Evolutionary conservation across 2,113 vertebrate genomes (phyloP).

Genomic region (Delphinus delphis): DNA sequence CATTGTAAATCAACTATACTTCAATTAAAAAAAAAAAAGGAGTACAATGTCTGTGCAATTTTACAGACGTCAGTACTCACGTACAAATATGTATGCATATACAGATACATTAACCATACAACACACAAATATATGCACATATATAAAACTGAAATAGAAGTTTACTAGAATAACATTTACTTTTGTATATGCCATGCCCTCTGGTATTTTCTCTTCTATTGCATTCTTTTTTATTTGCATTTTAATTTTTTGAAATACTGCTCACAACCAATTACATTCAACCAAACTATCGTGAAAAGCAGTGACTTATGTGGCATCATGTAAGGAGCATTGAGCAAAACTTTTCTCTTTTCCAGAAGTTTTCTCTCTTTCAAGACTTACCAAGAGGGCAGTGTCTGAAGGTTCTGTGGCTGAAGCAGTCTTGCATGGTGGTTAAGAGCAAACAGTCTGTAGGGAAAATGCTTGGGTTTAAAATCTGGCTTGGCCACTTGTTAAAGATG

Average conservation of each 20-base stretch:
- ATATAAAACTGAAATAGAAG: not conserved
- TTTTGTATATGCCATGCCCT: not conserved
- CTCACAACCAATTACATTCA: too few relatives aligned
- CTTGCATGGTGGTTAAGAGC: not conserved
- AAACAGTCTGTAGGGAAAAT: not conserved
- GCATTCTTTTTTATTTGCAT: not conserved
- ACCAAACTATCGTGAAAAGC: slow-evolving; percentile 25
- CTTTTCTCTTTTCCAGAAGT: not conserved
- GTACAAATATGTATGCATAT: not conserved
- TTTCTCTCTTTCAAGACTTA: not conserved
- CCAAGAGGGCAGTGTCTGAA: not conserved
- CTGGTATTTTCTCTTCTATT: not conserved
- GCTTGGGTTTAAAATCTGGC: not conserved
- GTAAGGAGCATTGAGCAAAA: not conserved
- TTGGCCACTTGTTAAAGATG: not conserved
- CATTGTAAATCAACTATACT: not conserved
- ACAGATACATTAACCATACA: not conserved
- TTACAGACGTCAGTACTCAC: not conserved
- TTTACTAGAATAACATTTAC: not conserved
- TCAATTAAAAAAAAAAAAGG: not conserved
- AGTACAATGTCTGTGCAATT: not conserved
- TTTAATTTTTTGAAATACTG: not conserved
- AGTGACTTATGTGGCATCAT: not conserved
- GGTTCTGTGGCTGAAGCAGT: not conserved
- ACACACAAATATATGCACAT: not conserved